A percentile compares a stretch with the other conserved stretches of the same genome.
Evolutionary conservation across 2,888 invertebrate genomes (phyloP).

Genomic region (Phengaris alcon): DNA sequence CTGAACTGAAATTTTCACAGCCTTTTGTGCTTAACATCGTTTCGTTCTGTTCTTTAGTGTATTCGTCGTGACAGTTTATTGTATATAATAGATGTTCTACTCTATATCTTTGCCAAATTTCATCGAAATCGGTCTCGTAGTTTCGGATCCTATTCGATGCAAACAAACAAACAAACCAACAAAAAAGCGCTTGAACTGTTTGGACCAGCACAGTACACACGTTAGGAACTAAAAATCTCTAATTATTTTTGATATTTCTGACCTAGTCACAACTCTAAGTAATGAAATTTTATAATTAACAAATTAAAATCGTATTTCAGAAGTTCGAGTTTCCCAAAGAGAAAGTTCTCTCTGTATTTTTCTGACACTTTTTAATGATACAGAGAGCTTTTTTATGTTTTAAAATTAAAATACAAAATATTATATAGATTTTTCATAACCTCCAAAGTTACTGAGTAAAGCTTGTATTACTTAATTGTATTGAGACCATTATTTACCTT

Average conservation of each 20-base stretch:
- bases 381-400: not conserved
- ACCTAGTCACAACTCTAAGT: too few species aligned
- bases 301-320: not conserved
- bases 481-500: slow-evolving; percentile 5
- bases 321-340: not conserved
- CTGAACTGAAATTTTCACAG: not conserved
- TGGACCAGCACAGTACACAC: too few species aligned
- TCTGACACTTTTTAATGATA: not conserved
- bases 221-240: too few species aligned
- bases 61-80: too few species aligned
- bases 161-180: too few species aligned
- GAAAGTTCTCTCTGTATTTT: not conserved
- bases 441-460: not conserved
- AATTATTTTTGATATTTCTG: too few species aligned
- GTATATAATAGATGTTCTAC: too few species aligned
- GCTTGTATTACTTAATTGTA: slow-evolving; percentile 4
- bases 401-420: slow-evolving; percentile 8
- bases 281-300: not conserved
- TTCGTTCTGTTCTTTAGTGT: too few species aligned
- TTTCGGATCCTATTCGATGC: too few species aligned
- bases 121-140: too few species aligned
- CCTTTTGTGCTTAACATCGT: not conserved
- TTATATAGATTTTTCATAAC: not conserved
- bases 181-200: too few species aligned
- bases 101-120: too few species aligned